phyloP scores from a whole-genome alignment of 2,113 vertebrate genomes.

The Prunella fulvescens region DNA sequence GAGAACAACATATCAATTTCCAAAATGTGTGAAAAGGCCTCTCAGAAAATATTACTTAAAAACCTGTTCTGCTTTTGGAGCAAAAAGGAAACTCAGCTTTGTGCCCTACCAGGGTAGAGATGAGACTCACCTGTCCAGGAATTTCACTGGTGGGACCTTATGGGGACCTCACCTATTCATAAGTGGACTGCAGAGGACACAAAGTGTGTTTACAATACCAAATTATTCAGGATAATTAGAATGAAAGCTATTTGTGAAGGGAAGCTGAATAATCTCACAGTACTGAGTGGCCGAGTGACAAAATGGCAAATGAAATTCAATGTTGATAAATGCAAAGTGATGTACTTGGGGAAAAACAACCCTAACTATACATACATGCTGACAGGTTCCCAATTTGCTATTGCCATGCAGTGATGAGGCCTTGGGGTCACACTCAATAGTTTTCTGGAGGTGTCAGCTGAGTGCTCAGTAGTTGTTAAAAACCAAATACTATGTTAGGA shows the following conservation, averaged over 20 bases:
- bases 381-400: slow-evolving; percentile 28
- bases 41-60: neutral
- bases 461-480: slow-evolving; percentile 5
- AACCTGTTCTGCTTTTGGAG: neutral
- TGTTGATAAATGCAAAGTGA: slow-evolving; percentile 40
- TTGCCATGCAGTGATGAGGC: neutral
- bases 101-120: neutral
- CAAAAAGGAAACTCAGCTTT: neutral
- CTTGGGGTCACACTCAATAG: slow-evolving; percentile 11
- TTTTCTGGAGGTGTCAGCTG: slow-evolving; percentile 29
- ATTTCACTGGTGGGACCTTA: neutral
- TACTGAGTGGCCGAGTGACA: neutral
- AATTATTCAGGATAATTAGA: slow-evolving; percentile 31
- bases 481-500: neutral
- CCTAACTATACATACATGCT: neutral
- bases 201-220: neutral
- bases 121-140: neutral
- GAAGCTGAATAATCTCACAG: neutral
- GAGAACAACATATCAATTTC: neutral
- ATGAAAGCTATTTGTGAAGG: slow-evolving; percentile 6
- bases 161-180: neutral
- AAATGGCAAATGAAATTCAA: slow-evolving; percentile 42
- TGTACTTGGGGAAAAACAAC: slow-evolving; percentile 3
- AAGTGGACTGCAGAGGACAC: neutral
- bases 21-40: neutral